Percentiles rank a stretch among this genome's conserved stretches.
Conservation (phyloP, 1,140 invertebrate species). For the Stegodyphus dumicola region DNA sequence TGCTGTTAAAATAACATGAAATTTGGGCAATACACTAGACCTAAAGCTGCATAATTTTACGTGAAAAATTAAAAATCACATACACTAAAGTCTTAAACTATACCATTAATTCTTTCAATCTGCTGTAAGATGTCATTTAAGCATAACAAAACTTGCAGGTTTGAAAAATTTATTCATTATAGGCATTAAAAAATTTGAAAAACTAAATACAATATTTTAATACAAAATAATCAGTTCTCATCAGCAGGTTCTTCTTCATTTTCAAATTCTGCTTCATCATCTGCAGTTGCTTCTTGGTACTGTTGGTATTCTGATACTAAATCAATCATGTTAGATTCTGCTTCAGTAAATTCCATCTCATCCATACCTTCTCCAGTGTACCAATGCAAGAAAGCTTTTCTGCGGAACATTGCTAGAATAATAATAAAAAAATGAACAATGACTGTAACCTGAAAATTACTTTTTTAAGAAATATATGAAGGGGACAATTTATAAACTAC, state of each 20-base stretch:
- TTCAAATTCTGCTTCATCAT: constrained; percentile 71
- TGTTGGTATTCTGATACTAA: constrained; percentile 87
- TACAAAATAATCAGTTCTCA: constrained; percentile 8
- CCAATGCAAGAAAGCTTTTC: constrained; percentile 67
- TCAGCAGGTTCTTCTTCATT: constrained; percentile 66
- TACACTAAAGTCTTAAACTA: too few relatives aligned
- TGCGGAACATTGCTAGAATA: constrained; percentile 63
- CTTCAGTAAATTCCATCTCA: constrained; percentile 82
- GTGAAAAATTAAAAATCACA: too few relatives aligned
- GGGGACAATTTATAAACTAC: neutral
- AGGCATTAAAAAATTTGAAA: neutral
- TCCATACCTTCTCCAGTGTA: constrained; percentile 81
- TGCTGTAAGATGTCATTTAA: too few relatives aligned
- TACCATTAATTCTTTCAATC: too few relatives aligned
- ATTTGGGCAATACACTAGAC: too few relatives aligned
- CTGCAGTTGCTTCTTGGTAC: constrained; percentile 79
- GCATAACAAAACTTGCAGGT: too few relatives aligned
- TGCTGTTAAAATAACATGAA: too few relatives aligned
- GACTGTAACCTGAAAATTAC: neutral
- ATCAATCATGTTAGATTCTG: constrained; percentile 73
- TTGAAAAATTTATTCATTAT: neutral
- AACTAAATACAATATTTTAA: neutral
- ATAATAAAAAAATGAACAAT: constrained; percentile 6
- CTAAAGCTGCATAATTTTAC: too few relatives aligned
- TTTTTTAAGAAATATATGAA: constrained; percentile 31